Evolutionary conservation across 2,888 invertebrate genomes (phyloP).

Genomic region (Yponomeuta evonymella): DNA sequence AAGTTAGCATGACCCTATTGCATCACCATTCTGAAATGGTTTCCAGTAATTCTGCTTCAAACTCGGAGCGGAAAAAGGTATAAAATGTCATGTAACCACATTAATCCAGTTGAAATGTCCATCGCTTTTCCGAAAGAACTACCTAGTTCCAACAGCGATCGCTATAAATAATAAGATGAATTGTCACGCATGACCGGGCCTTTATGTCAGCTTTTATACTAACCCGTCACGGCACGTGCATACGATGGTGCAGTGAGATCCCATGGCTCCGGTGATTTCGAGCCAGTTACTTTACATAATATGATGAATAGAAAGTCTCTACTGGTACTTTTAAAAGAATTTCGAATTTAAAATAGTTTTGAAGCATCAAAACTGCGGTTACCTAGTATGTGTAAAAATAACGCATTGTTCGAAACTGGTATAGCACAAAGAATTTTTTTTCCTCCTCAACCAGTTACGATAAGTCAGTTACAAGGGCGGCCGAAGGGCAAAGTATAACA

Average conservation of each 20-base stretch:
- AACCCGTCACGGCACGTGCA: background rate
- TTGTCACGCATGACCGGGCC: conserved; percentile 42
- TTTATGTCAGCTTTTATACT: conserved; percentile 35
- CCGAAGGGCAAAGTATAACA: background rate
- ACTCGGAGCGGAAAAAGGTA: background rate
- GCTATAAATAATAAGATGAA: conserved; percentile 30
- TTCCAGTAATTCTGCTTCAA: background rate
- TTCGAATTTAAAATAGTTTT: no score
- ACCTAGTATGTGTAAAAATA: no score
- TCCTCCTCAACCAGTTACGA: no score
- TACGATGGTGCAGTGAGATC: background rate
- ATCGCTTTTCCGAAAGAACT: conserved; percentile 20
- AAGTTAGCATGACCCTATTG: background rate
- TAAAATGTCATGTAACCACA: background rate
- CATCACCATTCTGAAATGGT: background rate
- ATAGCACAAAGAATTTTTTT: no score
- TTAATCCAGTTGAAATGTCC: no score
- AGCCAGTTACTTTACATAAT: background rate
- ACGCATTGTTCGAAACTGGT: no score
- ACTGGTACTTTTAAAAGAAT: no score
- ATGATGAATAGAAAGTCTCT: no score
- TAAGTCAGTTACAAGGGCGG: no score
- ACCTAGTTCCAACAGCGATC: conserved; percentile 31
- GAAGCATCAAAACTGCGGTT: no score
- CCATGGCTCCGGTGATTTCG: background rate